Base-by-base conservation (phyloP, 2,888 invertebrate species). In the Eristalinus sepulchralis region DNA sequence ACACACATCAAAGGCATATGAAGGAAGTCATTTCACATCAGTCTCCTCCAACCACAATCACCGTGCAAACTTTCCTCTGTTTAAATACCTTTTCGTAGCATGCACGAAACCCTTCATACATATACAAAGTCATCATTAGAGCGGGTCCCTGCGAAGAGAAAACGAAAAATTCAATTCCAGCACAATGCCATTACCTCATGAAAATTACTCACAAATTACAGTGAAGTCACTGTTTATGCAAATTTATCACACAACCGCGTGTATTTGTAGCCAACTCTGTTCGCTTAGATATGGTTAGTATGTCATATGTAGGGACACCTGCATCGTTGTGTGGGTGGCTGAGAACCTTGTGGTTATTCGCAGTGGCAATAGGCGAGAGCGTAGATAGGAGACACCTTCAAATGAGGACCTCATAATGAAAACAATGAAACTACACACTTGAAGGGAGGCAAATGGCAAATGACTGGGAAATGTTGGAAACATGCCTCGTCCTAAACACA, bases 201-300 rank as follows among this genome's bases (percentile, higher is more conserved):
- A 47, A 75, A 66, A 68, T 55, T 11, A 62, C 53, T 60, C 47
- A 55, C 36, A 68, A 77, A 68, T 68, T 62, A 47, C 17, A 47
- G n/a, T 39, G 2, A 5, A 34, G 55, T 24, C 36, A 71, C 53
- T 60, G 67, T 31, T 78, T 72, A 68, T 78, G 78, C 47, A 77
- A 78, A 83, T 83, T 83, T 72, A 78, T 78, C 34, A 57, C 77
- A 34, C 67, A 24, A 77, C 77, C 62, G 60, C 67, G 77, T 34
- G 72, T 72, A 72, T 34, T 55, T 76, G 31, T 57, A 31, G 17
- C 8, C 39, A 57, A 27, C 57, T 39, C n/a, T 17, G 31, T 60
- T n/a, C n/a, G 8, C 31, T 31, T 31, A n/a, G 27, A 47, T 47
- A 27, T 59, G 59, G 27, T 59, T 60, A 8, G 31, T 59, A n/a